Evolutionary conservation across 2,797 vertebrate genomes (phyloP), one percentile per base, ranked within the genome.

Genomic region (Enteromius afrohamiltoni): DNA sequence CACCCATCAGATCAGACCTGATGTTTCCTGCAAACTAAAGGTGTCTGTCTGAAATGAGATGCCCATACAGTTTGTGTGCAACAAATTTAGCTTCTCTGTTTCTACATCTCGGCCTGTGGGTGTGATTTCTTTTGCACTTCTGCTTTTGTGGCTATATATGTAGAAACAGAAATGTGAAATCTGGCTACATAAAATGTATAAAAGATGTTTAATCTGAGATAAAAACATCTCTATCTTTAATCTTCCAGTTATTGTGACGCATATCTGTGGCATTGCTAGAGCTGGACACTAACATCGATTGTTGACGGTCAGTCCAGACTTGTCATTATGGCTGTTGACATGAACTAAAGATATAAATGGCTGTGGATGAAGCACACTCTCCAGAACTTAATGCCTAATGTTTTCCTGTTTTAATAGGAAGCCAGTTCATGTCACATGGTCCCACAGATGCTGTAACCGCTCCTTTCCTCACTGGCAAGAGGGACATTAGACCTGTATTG

Each of bases 291-390:
- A 40, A 40, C n/a, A 40, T 40, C 16, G 26, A 47, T 47, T 29
- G 14, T 70, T 70, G 68, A 45, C 1, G 13, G 14, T 13, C 71
- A 74, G 29, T 37, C 71, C 49, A 55, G 29, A 34, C 29, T 21
- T 53, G 49, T 21, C 3, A 0, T 53, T 13, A 14, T 3, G 17
- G 29, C 34, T 49, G 5, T 34, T 21, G 11, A n/a, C 49, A 34
- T 37, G 71, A 55, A 37, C 19, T 75, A 14, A 55, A 55, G 71
- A 75, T 75, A 55, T n/a, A 75, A 55, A 55, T n/a, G 71, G 29
- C 16, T 10, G 21, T 42, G 40, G 31, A 76, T 58, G 13, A 23
- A 40, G 70, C 47, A 74, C 47, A 34, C 49, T 75, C 31, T 9
- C 6, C 47, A 58, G 73, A 55, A 31, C 29, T 47, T n/a, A 34